Base-by-base conservation (phyloP, 2,888 invertebrate genomes). In the Merodon equestris region DNA sequence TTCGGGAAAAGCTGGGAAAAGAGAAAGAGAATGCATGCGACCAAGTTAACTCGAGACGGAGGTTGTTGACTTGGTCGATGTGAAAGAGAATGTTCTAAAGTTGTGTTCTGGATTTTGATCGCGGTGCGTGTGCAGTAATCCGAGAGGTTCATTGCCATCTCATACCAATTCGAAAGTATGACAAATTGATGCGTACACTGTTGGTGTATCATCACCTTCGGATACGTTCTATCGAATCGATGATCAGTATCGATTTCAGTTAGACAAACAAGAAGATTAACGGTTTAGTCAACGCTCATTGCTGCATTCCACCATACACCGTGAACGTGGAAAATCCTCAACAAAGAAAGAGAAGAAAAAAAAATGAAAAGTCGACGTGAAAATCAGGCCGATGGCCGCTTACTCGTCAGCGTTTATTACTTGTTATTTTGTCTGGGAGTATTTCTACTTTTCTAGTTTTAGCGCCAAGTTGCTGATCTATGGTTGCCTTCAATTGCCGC, bases 301-400 rank as follows among this genome's bases (percentile, higher is more conserved):
- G 27, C 27, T 27, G 27, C 27, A 27, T 27, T 27, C 27, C 27
- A 17, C 27, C 27, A 27, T 27, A 27, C 27, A 27, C 27, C 27
- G 27, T 27, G 27, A 27, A 27, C 27, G 7, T 18, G 40, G 57
- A 66, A 64, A 64, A 66, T 66, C 42, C 50, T 56, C 54, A 47
- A 5, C 17, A 7, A 7, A 27, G 27, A 27, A 27, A 4, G 27
- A 7, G 27, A 4, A 27, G 27, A 7, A 57, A 17, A 27, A 57
- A 67, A 57, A 57, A 50, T 57, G 67, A 67, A 67, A 67, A 67
- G 67, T 42, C 17, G 67, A 51, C 57, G 50, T 56, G 57, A 67
- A 67, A 67, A 67, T 51, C 57, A 67, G 67, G 56, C 57, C 57
- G 57, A 64, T 54, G 64, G 47, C 64, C 64, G 64, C 54, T 64